Percentiles rank a stretch among this genome's conserved stretches.
These are phyloP conservation scores for Torymus texanus DNA, from an alignment of 2,888 invertebrate genomes.

Conservation along the genomic window DNA sequence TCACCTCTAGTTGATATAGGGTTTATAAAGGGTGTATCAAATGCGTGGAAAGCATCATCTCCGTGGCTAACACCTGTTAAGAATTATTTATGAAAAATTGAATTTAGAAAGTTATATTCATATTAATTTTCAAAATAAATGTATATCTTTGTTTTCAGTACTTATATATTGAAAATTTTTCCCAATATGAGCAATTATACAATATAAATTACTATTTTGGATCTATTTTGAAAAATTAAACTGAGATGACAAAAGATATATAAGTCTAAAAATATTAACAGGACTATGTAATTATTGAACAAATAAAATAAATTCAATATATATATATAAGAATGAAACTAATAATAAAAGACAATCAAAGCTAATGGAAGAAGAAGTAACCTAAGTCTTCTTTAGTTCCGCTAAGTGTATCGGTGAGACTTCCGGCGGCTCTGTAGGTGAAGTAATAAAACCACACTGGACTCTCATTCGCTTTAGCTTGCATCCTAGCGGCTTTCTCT, in stretches of 20 bases:
- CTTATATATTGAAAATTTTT: conserved; percentile 12
- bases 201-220: too few relatives aligned
- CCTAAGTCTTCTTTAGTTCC: conserved; percentile 78
- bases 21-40: conserved; percentile 72
- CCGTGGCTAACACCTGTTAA: conserved; percentile 80
- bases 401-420: conserved; percentile 77
- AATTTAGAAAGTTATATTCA: too few relatives aligned
- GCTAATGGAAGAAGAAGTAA: conserved; percentile 61
- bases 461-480: conserved; percentile 77
- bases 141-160: neutral
- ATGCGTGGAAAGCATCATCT: conserved; percentile 79
- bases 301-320: neutral
- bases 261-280: too few relatives aligned
- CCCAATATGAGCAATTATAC: neutral
- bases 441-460: conserved; percentile 82
- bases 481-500: conserved; percentile 78
- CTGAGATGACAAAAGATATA: too few relatives aligned
- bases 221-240: too few relatives aligned
- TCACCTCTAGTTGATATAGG: conserved; percentile 75
- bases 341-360: neutral
- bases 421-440: conserved; percentile 78
- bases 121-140: too few relatives aligned
- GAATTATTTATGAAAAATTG: conserved; percentile 7
- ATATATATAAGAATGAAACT: neutral
- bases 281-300: too few relatives aligned